Evolutionary conservation across 2,888 invertebrate genomes (phyloP).

Genomic region (Desoria tigrina): DNA sequence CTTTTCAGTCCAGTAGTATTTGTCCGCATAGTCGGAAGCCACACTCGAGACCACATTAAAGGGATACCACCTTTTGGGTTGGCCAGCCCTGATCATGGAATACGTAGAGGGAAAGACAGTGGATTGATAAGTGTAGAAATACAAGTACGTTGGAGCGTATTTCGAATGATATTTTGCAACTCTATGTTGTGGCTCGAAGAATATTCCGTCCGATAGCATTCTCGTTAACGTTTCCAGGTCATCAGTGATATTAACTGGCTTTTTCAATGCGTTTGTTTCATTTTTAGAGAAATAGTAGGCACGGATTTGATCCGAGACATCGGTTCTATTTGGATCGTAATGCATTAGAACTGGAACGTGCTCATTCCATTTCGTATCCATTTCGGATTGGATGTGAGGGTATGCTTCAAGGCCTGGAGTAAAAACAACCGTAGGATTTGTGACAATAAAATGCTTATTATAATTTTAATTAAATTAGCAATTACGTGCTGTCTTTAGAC

Average conservation of each 20-base stretch:
- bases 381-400: slow-evolving; percentile 12
- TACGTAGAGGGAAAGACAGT: slow-evolving; percentile 35
- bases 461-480: neutral
- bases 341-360: slow-evolving; percentile 38
- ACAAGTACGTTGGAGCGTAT: slow-evolving; percentile 42
- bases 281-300: slow-evolving; percentile 33
- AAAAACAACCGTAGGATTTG: no score
- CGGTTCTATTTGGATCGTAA: slow-evolving; percentile 36
- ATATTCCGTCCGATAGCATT: slow-evolving; percentile 46
- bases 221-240: slow-evolving; percentile 30
- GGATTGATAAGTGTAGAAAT: slow-evolving; percentile 43
- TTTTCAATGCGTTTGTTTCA: neutral
- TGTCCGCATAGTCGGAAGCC: slow-evolving; percentile 27
- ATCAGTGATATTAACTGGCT: slow-evolving; percentile 26
- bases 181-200: slow-evolving; percentile 41
- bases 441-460: neutral
- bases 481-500: slow-evolving; percentile 37
- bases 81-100: slow-evolving; percentile 29
- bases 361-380: slow-evolving; percentile 40
- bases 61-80: slow-evolving; percentile 25
- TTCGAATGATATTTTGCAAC: slow-evolving; percentile 37
- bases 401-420: slow-evolving; percentile 36
- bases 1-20: slow-evolving; percentile 26
- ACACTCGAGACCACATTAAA: slow-evolving; percentile 17
- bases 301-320: slow-evolving; percentile 34